These are phyloP conservation scores for Drosophila nigricruria DNA, from an alignment of 2,888 invertebrate species.

Conservation along the genomic window DNA sequence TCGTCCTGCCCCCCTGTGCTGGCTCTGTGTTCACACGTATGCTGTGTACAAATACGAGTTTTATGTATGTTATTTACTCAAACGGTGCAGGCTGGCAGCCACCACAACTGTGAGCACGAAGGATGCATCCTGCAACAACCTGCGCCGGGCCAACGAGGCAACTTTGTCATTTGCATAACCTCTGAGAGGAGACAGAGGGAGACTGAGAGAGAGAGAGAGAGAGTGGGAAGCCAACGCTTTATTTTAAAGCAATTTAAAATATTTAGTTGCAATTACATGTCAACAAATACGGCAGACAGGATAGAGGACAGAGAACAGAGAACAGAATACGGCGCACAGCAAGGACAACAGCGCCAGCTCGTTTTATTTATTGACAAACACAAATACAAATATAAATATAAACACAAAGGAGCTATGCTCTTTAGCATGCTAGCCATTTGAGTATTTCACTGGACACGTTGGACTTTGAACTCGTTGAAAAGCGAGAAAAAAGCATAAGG, in stretches of 20 bases:
- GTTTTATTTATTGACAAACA: slow-evolving; percentile 72
- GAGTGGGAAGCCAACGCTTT: slow-evolving; percentile 51
- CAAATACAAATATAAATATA: slow-evolving; percentile 39
- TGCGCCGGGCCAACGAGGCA: slow-evolving; percentile 48
- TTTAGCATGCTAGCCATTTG: slow-evolving; percentile 34
- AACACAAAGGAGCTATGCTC: slow-evolving; percentile 39
- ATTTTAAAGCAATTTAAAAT: slow-evolving; percentile 82
- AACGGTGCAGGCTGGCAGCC: slow-evolving; percentile 65
- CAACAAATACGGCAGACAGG: slow-evolving; percentile 66
- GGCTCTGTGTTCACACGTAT: slow-evolving; percentile 72
- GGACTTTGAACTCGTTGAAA: slow-evolving; percentile 45
- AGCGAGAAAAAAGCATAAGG: slow-evolving; percentile 1
- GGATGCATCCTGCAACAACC: slow-evolving; percentile 19
- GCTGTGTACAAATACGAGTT: slow-evolving; percentile 81
- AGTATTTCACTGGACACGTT: slow-evolving; percentile 21
- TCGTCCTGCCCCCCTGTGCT: slow-evolving; percentile 2
- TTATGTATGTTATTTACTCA: slow-evolving; percentile 80
- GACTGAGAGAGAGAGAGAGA: background rate
- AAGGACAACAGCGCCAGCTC: slow-evolving; percentile 43
- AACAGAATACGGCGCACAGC: slow-evolving; percentile 13
- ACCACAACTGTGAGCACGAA: slow-evolving; percentile 12
- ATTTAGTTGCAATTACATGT: slow-evolving; percentile 82
- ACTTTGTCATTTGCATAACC: slow-evolving; percentile 81
- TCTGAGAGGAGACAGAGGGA: slow-evolving; percentile 37
- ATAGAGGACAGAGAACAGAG: slow-evolving; percentile 6